Evolutionary conservation across 2,113 vertebrate genomes (phyloP), one percentile per base, ranked within the genome.

Genomic region (Sciurus niger): DNA sequence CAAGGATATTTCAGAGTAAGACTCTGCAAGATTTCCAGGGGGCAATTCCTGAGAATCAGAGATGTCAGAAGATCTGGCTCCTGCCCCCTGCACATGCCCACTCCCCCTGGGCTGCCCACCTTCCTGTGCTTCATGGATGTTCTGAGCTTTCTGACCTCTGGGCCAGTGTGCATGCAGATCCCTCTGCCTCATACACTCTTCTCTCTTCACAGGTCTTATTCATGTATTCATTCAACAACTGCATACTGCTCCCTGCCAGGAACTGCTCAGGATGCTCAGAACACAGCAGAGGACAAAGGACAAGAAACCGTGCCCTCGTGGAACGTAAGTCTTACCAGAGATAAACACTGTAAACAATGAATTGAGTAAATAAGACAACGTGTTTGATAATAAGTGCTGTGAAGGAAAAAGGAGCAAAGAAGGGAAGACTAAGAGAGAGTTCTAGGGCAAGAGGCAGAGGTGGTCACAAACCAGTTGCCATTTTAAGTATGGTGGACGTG

Each of bases 291-390:
- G 67, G 11, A 76, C 46, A 92, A 82, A 37, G 37, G 58, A 80
- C 25, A 63, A 87, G 87, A 95, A 20, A 32, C 43, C 51, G 46
- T 51, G 37, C 22, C 63, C 25, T 87, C 3, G 0, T 20, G 5
- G 46, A 89, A 91, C 68, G 78, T 80, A 73, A 58, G 43, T 79
- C 60, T 80, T 85, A 20, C 63, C 95, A 80, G 46, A 94, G 51
- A 67, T 30, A 89, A 85, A 73, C 51, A 65, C 28, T 72, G 2
- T 48, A 24, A 73, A 58, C 12, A 67, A 22, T 53, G 34, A 89
- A 51, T 72, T 11, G 5, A 84, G 40, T 76, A 24, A 18, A 72
- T 20, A 37, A 84, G 30, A n/a, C 6, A 10, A 4, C 11, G n/a
- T n/a, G 53, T 53, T 32, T 55, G 14, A 30, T 8, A 8, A 28